phyloP scores from a whole-genome alignment of 2,113 vertebrate species.

The Marmota monax region DNA sequence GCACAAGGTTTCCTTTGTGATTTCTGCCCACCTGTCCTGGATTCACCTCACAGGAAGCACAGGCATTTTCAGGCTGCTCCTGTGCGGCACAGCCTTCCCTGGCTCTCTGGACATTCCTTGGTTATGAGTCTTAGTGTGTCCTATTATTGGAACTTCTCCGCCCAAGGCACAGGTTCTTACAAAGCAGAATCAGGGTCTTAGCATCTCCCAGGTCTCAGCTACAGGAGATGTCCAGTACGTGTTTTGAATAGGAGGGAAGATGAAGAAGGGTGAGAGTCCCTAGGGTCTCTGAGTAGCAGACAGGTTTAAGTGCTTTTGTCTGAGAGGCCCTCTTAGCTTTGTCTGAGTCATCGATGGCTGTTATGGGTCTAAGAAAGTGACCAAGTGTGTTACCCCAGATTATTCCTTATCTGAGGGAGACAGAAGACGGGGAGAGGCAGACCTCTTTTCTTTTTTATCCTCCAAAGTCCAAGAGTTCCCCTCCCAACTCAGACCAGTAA shows the following conservation, averaged over 20 bases:
- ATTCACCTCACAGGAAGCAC: not conserved
- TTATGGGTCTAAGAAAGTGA: constrained; percentile 30
- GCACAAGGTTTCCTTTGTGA: not conserved
- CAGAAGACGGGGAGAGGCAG: constrained; percentile 30
- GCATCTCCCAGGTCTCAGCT: not conserved
- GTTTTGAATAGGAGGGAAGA: not conserved
- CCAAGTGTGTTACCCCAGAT: not conserved
- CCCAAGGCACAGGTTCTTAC: not conserved
- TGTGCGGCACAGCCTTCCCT: not conserved
- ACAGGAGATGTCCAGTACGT: not conserved
- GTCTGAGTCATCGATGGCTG: constrained; percentile 66
- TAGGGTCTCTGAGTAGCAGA: not conserved
- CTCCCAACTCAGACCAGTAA: not conserved
- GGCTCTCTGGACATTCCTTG: not conserved
- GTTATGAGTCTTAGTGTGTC: not conserved
- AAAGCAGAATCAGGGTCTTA: not conserved
- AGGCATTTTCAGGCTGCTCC: not conserved
- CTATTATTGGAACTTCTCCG: not conserved
- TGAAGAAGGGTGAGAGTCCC: not conserved
- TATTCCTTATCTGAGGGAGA: constrained; percentile 63
- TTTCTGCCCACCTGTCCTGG: not conserved
- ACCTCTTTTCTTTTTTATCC: constrained; percentile 39
- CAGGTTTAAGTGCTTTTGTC: constrained; percentile 27
- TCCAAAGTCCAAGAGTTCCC: not conserved
- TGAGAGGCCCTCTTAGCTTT: not conserved